Conservation (phyloP, 2,888 invertebrate genomes). For the Pollenia labialis region DNA sequence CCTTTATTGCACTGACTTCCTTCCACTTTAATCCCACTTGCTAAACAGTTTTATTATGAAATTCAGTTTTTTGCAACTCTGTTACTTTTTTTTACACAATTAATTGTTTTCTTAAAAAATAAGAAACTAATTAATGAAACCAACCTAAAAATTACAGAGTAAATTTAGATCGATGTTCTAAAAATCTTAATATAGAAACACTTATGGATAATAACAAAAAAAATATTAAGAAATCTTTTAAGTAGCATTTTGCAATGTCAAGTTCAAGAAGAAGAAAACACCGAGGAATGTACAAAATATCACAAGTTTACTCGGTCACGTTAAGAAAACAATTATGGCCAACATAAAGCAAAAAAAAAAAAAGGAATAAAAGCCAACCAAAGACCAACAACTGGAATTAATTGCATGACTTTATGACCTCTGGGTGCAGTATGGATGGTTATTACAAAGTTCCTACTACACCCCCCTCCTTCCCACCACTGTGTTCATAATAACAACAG, state of each 20-base stretch:
- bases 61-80: constrained; percentile 52
- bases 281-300: too few relatives aligned
- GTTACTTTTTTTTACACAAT: constrained; percentile 58
- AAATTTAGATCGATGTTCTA: too few relatives aligned
- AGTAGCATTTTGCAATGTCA: too few relatives aligned
- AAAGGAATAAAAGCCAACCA: constrained; percentile 9
- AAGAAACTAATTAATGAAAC: constrained; percentile 18
- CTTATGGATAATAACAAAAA: too few relatives aligned
- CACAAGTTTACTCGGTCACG: not conserved
- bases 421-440: constrained; percentile 44
- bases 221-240: too few relatives aligned
- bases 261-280: too few relatives aligned
- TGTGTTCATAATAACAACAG: constrained; percentile 24
- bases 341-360: not conserved
- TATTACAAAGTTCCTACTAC: constrained; percentile 20
- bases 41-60: constrained; percentile 23
- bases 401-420: constrained; percentile 63
- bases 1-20: constrained; percentile 13
- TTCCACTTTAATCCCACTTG: not conserved
- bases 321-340: not conserved
- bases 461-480: not conserved
- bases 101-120: constrained; percentile 54
- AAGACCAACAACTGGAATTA: constrained; percentile 66
- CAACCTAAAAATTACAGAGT: not conserved
- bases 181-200: too few relatives aligned